phyloP scores from a whole-genome alignment of 2,797 vertebrate species.

The Cetoscarus ocellatus region DNA sequence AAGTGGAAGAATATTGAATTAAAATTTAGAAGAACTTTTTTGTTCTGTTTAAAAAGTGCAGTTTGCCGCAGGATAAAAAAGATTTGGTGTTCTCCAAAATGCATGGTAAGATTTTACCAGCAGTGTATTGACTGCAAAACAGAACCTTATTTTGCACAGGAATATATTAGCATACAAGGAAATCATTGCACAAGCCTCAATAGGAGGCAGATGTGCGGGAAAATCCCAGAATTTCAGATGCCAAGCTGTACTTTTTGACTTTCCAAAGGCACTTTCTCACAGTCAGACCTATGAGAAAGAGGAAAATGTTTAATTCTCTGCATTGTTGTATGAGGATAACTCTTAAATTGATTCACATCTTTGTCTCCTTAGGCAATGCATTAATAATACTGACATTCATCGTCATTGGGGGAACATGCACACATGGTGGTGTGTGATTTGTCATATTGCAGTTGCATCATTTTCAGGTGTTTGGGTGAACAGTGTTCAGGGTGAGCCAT shows the following conservation, averaged over 20 bases:
- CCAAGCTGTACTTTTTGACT: slow-evolving; percentile 24
- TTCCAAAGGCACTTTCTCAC: slow-evolving; percentile 38
- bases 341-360: slow-evolving; percentile 2
- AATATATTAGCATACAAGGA: slow-evolving; percentile 37
- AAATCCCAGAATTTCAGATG: slow-evolving; percentile 26
- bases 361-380: slow-evolving; percentile 34
- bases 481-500: slow-evolving; percentile 55
- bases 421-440: slow-evolving; percentile 24
- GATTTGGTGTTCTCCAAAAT: slow-evolving; percentile 1
- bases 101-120: slow-evolving; percentile 13
- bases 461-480: slow-evolving; percentile 29
- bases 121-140: slow-evolving; percentile 2
- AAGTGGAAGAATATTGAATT: background rate
- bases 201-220: slow-evolving; percentile 41
- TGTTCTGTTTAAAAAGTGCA: slow-evolving; percentile 2
- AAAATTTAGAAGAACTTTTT: background rate
- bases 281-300: slow-evolving; percentile 8
- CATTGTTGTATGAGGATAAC: slow-evolving; percentile 9
- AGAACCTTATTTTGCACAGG: slow-evolving; percentile 38
- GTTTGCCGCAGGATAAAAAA: slow-evolving; percentile 16
- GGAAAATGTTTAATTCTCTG: background rate
- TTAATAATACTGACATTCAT: slow-evolving; percentile 35
- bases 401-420: slow-evolving; percentile 65
- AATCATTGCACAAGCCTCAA: slow-evolving; percentile 32
- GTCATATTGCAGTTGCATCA: background rate